Conservation (phyloP, 2,797 vertebrate species). For the Pangasius larnaudii region DNA sequence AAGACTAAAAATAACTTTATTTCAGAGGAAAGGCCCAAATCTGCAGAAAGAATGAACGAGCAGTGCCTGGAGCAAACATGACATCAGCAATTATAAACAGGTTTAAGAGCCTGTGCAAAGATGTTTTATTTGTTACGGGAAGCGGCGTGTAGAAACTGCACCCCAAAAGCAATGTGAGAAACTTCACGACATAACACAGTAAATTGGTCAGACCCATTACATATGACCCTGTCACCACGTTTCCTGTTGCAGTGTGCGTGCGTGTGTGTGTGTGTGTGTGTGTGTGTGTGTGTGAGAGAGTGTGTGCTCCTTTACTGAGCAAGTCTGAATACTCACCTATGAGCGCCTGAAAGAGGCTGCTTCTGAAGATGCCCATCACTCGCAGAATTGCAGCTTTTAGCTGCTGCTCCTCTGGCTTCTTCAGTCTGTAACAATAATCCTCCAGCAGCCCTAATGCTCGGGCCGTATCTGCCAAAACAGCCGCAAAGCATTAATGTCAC, state of each 20-base stretch:
- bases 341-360: slow-evolving; percentile 93
- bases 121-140: neutral
- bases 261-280: neutral
- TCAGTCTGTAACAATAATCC: slow-evolving; percentile 91
- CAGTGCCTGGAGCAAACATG: slow-evolving; percentile 48
- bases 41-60: slow-evolving; percentile 53
- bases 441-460: slow-evolving; percentile 88
- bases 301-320: neutral
- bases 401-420: slow-evolving; percentile 87
- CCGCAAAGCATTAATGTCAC: neutral
- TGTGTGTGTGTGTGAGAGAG: neutral
- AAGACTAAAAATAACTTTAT: slow-evolving; percentile 61
- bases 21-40: slow-evolving; percentile 52
- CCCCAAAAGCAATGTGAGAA: neutral
- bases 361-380: slow-evolving; percentile 92
- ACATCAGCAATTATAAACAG: slow-evolving; percentile 40
- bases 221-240: neutral
- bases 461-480: slow-evolving; percentile 81
- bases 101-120: slow-evolving; percentile 1
- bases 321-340: slow-evolving; percentile 82
- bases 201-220: neutral
- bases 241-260: neutral
- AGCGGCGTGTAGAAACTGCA: neutral
- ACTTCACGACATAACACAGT: neutral
- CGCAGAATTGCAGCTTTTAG: slow-evolving; percentile 91